A percentile compares a stretch with the other conserved stretches of the same genome.
Evolutionary conservation across 2,113 vertebrate genomes (phyloP).

Genomic region (Crotalus helleri): DNA sequence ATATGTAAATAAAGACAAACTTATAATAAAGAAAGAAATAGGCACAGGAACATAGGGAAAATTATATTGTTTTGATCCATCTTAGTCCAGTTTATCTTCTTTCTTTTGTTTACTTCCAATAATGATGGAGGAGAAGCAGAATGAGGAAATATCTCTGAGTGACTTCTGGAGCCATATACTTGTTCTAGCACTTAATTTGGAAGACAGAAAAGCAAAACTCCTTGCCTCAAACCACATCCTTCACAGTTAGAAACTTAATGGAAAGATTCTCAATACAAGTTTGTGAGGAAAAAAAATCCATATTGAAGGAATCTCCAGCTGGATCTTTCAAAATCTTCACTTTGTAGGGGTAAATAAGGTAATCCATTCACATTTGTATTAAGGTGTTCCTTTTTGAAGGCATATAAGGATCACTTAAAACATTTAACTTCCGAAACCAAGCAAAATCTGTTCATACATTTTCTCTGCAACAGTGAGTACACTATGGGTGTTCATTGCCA

Average conservation of each 20-base stretch:
- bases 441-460: background rate
- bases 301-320: background rate
- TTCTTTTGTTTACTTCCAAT: background rate
- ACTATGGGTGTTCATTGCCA: background rate
- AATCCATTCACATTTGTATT: background rate
- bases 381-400: background rate
- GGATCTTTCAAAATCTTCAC: background rate
- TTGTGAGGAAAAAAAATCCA: background rate
- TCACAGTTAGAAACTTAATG: background rate
- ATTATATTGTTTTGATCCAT: background rate
- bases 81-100: background rate
- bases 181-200: background rate
- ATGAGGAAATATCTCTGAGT: background rate
- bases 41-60: background rate
- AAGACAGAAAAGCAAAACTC: background rate
- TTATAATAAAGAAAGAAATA: background rate
- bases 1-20: constrained; percentile 23
- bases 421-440: background rate
- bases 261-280: background rate
- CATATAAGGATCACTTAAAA: background rate
- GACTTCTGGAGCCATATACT: background rate
- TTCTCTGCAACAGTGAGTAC: background rate
- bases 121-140: background rate
- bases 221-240: background rate
- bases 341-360: background rate